Conservation (phyloP, 2,888 invertebrate genomes). For the Lithophane semibrunnea region DNA sequence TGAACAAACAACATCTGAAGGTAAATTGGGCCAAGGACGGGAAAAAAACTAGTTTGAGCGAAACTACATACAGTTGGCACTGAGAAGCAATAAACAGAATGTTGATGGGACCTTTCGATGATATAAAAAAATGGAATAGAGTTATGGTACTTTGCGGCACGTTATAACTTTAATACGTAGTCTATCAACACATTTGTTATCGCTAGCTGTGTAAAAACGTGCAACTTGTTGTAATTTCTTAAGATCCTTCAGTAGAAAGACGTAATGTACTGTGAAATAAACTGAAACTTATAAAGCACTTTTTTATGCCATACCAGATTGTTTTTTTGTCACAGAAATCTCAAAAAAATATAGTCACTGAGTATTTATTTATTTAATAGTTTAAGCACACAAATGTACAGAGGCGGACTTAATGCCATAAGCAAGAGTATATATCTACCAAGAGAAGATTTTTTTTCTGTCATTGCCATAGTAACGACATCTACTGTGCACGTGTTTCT, state of each 20-base stretch:
- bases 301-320: neutral
- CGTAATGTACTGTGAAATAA: neutral
- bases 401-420: too few relatives aligned
- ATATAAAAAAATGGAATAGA: neutral
- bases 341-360: neutral
- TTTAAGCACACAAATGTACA: too few relatives aligned
- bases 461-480: neutral
- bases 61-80: slow-evolving; percentile 37
- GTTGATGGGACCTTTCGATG: slow-evolving; percentile 1
- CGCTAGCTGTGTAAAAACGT: neutral
- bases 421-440: too few relatives aligned
- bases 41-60: slow-evolving; percentile 54
- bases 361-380: neutral
- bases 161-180: neutral
- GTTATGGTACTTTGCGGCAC: neutral
- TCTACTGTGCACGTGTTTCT: too few relatives aligned
- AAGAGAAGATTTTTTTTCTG: too few relatives aligned
- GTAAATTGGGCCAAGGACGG: slow-evolving; percentile 61
- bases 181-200: neutral
- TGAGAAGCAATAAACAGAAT: slow-evolving; percentile 39
- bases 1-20: slow-evolving; percentile 57
- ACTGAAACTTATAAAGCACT: neutral
- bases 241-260: neutral
- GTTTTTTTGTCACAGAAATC: too few relatives aligned
- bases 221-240: neutral